Conservation (phyloP, 2,113 vertebrate species). For the Ramphastos sulfuratus region DNA sequence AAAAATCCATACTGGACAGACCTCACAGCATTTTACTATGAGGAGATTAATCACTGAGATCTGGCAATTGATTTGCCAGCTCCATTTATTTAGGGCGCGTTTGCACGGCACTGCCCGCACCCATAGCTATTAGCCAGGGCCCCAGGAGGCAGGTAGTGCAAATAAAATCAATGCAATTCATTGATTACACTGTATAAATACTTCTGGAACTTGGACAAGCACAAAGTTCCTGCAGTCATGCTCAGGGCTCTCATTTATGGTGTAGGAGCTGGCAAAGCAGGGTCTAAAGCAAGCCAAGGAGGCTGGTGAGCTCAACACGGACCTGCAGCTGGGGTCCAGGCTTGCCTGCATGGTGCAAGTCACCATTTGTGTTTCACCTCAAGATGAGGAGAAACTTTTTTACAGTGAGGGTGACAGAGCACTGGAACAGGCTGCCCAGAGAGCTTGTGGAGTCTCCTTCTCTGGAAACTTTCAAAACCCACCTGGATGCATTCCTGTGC, state of each 20-base stretch:
- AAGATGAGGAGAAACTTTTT: too few relatives aligned
- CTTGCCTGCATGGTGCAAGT: accelerated
- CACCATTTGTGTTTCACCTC: too few relatives aligned
- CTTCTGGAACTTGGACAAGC: neutral
- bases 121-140: neutral
- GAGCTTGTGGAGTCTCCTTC: too few relatives aligned
- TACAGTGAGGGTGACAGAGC: too few relatives aligned
- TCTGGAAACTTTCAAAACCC: too few relatives aligned
- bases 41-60: slow-evolving; percentile 25
- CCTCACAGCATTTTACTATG: slow-evolving; percentile 30
- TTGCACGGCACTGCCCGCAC: neutral
- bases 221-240: neutral
- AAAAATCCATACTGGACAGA: slow-evolving; percentile 37
- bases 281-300: neutral
- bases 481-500: too few relatives aligned
- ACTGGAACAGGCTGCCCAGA: too few relatives aligned
- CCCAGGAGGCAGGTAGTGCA: slow-evolving; percentile 11
- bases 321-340: neutral
- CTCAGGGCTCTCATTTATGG: neutral
- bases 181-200: slow-evolving; percentile 17
- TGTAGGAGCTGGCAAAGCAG: neutral
- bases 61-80: slow-evolving; percentile 46
- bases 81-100: slow-evolving; percentile 38
- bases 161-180: slow-evolving; percentile 34
- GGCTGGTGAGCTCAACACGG: neutral